Base-by-base conservation (phyloP, 53 echinoderm and acorn worm species). In the Antedon mediterranea region DNA sequence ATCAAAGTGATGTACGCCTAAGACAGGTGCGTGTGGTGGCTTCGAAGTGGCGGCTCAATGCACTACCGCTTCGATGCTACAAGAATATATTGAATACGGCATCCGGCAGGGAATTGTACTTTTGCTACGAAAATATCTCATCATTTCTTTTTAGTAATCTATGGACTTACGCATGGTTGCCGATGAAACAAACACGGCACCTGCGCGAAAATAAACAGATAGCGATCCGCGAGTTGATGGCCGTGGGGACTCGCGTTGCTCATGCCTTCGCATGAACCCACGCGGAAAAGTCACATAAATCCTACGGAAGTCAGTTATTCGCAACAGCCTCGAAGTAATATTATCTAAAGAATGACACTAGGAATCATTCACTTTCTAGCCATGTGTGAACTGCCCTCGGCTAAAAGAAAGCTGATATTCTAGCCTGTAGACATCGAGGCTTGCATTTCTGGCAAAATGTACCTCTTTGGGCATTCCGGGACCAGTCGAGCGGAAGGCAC, bases 181-280 rank as follows among this genome's bases (percentile, higher is more conserved):
- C 57, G 57, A 57, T 57, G 57, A 57, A 57, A 57, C 57, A 57
- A 57, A 57, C 57, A 57, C 57, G 2, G 57, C 57, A 57, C 57
- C 57, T 57, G 57, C 57, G 57, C 57, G 57, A 57, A 57, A 57
- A 57, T 57, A 57, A 57, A 57, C 57, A 57, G 57, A 57, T 57
- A 57, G 57, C 57, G 57, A 57, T 57, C 57, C 57, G 11, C 57
- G 57, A 57, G 57, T 57, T 13, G 57, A 15, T 18, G 57, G 57
- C 57, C 57, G 57, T 57, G 57, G 57, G 57, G 57, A 57, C 9
- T 57, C 57, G 57, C 57, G 15, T 57, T 11, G 57, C 57, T 57
- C 57, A 57, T 57, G 57, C 57, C 57, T 57, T 57, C 57, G 57
- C 20, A 57, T 57, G 57, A 57, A 57, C 57, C 57, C 57, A 57